phyloP scores from a whole-genome alignment of 2,888 invertebrate species.

The Tipula unca region DNA sequence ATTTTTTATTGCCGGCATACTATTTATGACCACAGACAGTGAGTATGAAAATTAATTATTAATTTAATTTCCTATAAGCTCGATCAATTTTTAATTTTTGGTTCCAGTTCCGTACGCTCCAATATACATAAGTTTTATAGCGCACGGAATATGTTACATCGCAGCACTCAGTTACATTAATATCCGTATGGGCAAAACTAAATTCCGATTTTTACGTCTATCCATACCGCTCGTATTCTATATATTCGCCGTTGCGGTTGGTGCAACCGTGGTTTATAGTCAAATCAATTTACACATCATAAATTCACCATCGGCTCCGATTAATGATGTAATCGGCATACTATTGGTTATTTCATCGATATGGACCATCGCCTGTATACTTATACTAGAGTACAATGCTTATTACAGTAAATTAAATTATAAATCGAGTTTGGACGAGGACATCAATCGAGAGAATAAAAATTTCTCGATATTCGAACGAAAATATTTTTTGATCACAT shows the following conservation, averaged over 20 bases:
- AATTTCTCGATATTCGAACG: neutral
- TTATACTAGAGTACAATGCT: neutral
- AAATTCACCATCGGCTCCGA: neutral
- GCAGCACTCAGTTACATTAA: conserved; percentile 18
- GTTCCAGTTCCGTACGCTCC: conserved; percentile 2
- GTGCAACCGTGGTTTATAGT: neutral
- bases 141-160: conserved; percentile 21
- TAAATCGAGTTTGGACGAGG: neutral
- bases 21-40: neutral
- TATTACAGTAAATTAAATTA: neutral
- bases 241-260: conserved; percentile 17
- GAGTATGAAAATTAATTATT: neutral
- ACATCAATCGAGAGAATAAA: neutral
- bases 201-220: conserved; percentile 14
- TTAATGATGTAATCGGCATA: neutral
- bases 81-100: neutral
- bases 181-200: conserved; percentile 2
- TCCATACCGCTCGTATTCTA: conserved; percentile 14
- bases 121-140: conserved; percentile 19
- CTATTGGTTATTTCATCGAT: neutral
- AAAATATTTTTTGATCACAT: neutral
- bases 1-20: neutral
- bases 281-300: neutral
- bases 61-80: neutral
- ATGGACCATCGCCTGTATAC: neutral